phyloP scores from a whole-genome alignment of 2,797 vertebrate genomes.

The Bovichtus diacanthus region DNA sequence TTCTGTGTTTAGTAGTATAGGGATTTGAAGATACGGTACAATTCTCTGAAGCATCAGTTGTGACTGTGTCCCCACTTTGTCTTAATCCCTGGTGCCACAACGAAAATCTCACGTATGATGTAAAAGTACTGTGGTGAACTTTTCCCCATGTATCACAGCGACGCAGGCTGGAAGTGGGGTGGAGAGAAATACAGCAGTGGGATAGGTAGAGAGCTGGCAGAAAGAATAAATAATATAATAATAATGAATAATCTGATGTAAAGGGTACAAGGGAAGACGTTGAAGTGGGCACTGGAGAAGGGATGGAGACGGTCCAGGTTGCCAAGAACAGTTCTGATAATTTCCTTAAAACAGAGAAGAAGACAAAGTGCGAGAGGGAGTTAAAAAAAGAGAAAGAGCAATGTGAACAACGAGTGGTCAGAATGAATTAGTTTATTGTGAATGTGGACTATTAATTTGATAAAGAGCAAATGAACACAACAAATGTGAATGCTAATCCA shows the following conservation, averaged over 20 bases:
- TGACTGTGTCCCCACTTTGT: neutral
- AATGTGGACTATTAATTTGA: neutral
- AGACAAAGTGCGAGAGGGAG: neutral
- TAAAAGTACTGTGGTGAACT: neutral
- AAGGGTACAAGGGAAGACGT: conserved; percentile 93
- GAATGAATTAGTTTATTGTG: neutral
- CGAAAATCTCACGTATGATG: neutral
- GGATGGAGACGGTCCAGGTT: conserved; percentile 89
- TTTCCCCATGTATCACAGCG: neutral
- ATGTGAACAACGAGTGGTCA: neutral
- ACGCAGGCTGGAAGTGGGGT: neutral
- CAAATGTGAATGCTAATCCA: neutral
- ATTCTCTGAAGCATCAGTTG: neutral
- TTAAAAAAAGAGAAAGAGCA: neutral
- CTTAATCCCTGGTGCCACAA: neutral
- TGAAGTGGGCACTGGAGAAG: conserved; percentile 90
- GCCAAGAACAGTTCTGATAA: conserved; percentile 89
- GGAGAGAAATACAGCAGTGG: neutral
- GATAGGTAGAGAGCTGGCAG: neutral
- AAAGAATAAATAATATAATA: neutral
- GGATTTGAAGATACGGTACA: neutral
- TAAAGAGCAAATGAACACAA: neutral
- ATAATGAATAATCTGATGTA: conserved; percentile 81
- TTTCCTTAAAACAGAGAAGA: conserved; percentile 83
- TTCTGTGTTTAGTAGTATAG: neutral